Conservation (phyloP, 2,888 invertebrate species). For the Palloptera scutellata region DNA sequence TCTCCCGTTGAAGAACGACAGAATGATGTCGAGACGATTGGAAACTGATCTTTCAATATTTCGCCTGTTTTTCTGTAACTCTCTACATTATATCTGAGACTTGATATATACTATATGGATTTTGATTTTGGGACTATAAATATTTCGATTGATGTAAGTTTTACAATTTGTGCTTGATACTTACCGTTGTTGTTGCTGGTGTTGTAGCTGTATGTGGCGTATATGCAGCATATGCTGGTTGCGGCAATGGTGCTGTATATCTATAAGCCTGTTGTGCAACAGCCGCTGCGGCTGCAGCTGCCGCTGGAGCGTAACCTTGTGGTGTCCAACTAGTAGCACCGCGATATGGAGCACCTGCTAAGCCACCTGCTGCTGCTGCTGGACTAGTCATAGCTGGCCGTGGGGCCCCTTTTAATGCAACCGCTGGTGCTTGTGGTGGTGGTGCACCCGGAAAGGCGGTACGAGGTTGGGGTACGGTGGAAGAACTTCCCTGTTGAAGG, state of each 20-base stretch:
- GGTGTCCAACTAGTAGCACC: conserved; percentile 65
- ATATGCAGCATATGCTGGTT: conserved; percentile 64
- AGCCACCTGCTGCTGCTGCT: conserved; percentile 64
- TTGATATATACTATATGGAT: too few species aligned
- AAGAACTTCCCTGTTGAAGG: conserved; percentile 38
- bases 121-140: too few species aligned
- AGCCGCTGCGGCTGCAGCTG: conserved; percentile 59
- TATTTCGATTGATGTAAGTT: too few species aligned
- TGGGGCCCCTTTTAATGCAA: conserved; percentile 63
- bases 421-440: conserved; percentile 60
- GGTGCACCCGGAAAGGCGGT: conserved; percentile 64
- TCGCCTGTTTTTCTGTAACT: too few species aligned
- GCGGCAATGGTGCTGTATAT: conserved; percentile 64
- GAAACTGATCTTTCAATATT: too few species aligned
- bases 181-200: conserved; percentile 63
- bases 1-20: too few species aligned
- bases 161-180: conserved; percentile 39
- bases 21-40: too few species aligned
- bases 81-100: too few species aligned
- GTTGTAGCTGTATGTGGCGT: conserved; percentile 64
- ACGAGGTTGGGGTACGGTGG: conserved; percentile 49
- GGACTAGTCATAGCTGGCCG: conserved; percentile 65
- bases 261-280: conserved; percentile 63
- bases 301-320: conserved; percentile 63
- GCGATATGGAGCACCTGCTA: conserved; percentile 63